Base-by-base conservation (phyloP, 2,888 invertebrate species). In the Nymphalis urticae region DNA sequence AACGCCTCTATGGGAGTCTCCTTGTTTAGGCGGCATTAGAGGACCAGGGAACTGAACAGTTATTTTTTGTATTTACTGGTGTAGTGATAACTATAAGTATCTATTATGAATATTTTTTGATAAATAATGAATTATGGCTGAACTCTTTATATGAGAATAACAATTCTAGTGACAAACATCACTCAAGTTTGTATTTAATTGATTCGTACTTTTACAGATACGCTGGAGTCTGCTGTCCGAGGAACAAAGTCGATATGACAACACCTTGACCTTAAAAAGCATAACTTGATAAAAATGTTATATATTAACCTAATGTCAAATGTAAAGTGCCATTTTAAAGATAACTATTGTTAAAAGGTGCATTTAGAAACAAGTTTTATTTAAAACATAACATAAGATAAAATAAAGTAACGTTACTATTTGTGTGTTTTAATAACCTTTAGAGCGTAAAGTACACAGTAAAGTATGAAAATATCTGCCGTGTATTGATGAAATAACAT, bases 201-300 rank as follows among this genome's bases (percentile, higher is more conserved):
- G 87, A 90, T 7, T 59, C 71, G 66, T 71, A 42, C 13, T 65
- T 60, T 85, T 85, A 56, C 85, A 92, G 92, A 62, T 92, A 84
- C 62, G 93, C 93, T 13, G 93, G 93, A 48, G 86, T 93, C 17
- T 93, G 93, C 82, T 92, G 92, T 79, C 83, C 85, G 58, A 77
- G 59, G 17, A 64, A 36, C 24, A 66, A 71, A 68, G 71, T 76
- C 9, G 72, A 74, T 21, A 47, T 36, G 27, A 56, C 10, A 47
- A 62, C 68, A 66, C 60, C 60, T 53, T 59, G 50, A 63, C 54
- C 32, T 8, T 17, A 47, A 65, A 3, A 50, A 19, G n/a, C 17
- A 63, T 21, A 50, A 51, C 32, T 32, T 62, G 13, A 10, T 42
- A 13, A 42, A 2, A 42, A 58, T 48, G 50, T 17, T 48, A 21